Base-by-base conservation (phyloP, 1,140 invertebrate species). In the Berghia stephanieae region DNA sequence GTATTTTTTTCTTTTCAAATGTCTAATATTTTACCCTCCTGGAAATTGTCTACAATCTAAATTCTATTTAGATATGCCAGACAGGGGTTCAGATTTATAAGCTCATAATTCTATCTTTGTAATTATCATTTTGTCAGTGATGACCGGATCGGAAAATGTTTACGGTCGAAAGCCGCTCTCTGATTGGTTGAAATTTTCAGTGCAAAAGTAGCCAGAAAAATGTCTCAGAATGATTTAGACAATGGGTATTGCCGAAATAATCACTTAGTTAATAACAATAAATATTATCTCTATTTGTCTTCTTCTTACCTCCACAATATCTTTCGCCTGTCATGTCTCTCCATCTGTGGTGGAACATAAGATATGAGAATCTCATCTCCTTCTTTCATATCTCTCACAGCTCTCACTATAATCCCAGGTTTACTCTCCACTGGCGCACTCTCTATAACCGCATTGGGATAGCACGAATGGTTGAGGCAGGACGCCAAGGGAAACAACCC, bases 381-480 rank as follows among this genome's bases (percentile, higher is more conserved):
- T 21, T n/a, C 63, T 60, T 74, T 72, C 4, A 85, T 78, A 24
- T 78, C 38, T 42, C 44, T 67, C 66, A 70, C 79, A 24, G 83
- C 83, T n/a, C 75, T 69, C 0, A 85, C 73, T 10, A 57, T 43
- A 5, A 85, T 78, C 16, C 85, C 83, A 0, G 83, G 82, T 63
- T 73, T 71, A 2, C 81, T 82, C 27, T 81, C 67, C n/a, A 77
- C 67, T 40, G 52, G 63, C 68, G 10, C 71, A 24, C 55, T 78
- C 38, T 77, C 78, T 16, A 85, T 80, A 69, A 83, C 81, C 21
- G 79, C 83, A 55, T 82, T 85, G 69, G 84, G 84, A 24, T 76
- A 79, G 75, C 85, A 86, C 21, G 81, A 84, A 70, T 86, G 85
- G 68, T 85, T 85, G 34, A 86, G 67, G 57, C 82, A 84, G 16